phyloP scores from a whole-genome alignment of 2,797 vertebrate species.

The Distichodus sexfasciatus region DNA sequence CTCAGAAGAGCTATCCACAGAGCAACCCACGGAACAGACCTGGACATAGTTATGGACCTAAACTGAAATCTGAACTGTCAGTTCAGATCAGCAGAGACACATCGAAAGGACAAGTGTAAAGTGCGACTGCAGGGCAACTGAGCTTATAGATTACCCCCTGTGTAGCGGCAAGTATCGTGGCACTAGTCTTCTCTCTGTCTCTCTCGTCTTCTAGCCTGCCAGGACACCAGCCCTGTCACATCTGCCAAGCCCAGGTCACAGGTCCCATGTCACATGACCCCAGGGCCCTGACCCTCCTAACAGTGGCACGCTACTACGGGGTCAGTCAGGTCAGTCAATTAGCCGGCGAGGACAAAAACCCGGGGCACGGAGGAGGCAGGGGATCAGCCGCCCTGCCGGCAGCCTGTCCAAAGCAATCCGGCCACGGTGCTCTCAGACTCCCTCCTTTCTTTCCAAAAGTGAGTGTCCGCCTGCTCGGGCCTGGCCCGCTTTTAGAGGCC shows the following conservation, averaged over 20 bases:
- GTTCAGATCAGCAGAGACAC: no score
- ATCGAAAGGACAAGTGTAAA: no score
- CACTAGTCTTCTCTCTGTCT: not conserved
- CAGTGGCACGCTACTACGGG: slow-evolving; percentile 61
- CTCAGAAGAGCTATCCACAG: no score
- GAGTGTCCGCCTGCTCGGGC: slow-evolving; percentile 47
- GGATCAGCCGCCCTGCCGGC: slow-evolving; percentile 53
- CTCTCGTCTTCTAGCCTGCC: not conserved
- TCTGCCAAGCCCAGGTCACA: slow-evolving; percentile 25
- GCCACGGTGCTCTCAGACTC: slow-evolving; percentile 30
- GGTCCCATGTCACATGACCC: slow-evolving; percentile 28
- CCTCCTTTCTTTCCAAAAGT: slow-evolving; percentile 55
- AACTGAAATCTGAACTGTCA: no score
- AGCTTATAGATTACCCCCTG: no score
- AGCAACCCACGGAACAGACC: no score
- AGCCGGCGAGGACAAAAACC: slow-evolving; percentile 69
- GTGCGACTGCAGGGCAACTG: no score
- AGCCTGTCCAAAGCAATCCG: slow-evolving; percentile 53
- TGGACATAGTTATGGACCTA: no score
- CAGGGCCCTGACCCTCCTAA: slow-evolving; percentile 42
- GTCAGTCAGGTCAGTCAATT: slow-evolving; percentile 70
- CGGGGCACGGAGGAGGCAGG: slow-evolving; percentile 55
- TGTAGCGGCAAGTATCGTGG: not conserved
- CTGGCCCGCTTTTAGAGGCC: slow-evolving; percentile 22
- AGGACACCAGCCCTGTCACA: slow-evolving; percentile 9